phyloP scores from a whole-genome alignment of 2,113 vertebrate genomes.

The Rafetus swinhoei region DNA sequence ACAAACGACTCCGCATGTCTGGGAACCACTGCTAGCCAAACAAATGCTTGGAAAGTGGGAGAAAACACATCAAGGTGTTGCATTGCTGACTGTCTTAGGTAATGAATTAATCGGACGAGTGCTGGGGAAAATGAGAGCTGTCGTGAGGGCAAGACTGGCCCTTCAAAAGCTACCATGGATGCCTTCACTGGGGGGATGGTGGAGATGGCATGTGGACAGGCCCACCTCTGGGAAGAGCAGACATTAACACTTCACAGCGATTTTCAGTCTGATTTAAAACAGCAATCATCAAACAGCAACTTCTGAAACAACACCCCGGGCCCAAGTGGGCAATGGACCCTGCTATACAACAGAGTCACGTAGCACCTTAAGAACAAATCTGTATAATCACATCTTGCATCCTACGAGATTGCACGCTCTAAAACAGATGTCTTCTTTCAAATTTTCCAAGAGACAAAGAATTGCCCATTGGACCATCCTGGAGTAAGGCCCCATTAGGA shows the following conservation, averaged over 20 bases:
- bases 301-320: rapidly evolving
- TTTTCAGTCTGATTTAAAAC: rapidly evolving
- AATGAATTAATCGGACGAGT: not conserved
- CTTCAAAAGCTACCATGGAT: not conserved
- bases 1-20: not conserved
- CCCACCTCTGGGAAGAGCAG: rapidly evolving
- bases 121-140: not conserved
- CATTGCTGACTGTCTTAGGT: rapidly evolving
- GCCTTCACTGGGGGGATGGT: not conserved
- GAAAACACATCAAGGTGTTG: rapidly evolving
- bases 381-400: rapidly evolving
- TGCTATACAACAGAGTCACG: not conserved
- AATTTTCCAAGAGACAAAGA: rapidly evolving
- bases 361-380: rapidly evolving
- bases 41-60: not conserved
- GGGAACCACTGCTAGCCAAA: rapidly evolving
- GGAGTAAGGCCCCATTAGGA: not conserved
- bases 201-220: not conserved
- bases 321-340: rapidly evolving
- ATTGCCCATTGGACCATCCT: rapidly evolving
- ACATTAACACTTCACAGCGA: rapidly evolving
- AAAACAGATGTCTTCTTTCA: not conserved
- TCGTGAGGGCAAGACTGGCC: rapidly evolving
- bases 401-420: not conserved
- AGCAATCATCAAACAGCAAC: not conserved